These are phyloP conservation scores for Orthonychiurus folsomi DNA, from an alignment of 2,888 invertebrate genomes.

Conservation along the genomic window DNA sequence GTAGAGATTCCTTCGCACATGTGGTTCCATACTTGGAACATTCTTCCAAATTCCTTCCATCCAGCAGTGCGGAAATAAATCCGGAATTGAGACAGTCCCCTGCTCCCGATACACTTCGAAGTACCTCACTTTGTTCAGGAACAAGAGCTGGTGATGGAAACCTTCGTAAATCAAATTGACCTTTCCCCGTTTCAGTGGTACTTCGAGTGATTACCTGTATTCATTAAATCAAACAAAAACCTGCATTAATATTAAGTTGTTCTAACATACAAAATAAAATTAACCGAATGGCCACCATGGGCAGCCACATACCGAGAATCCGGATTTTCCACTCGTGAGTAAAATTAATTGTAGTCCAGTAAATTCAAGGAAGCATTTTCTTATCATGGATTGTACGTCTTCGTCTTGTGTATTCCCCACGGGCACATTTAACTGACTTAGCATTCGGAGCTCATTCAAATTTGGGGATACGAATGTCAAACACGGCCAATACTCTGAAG, in stretches of 20 bases:
- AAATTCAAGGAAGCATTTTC: conserved; percentile 26
- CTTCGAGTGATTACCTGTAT: no score
- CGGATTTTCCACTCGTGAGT: conserved; percentile 34
- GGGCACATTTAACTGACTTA: conserved; percentile 3
- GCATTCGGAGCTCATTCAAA: conserved; percentile 45
- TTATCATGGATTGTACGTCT: not conserved
- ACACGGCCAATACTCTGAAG: conserved; percentile 43
- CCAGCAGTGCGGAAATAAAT: conserved; percentile 56
- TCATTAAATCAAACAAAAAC: no score
- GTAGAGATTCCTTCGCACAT: conserved; percentile 55
- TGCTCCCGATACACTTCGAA: conserved; percentile 71
- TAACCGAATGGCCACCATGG: no score
- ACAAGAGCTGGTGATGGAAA: conserved; percentile 40
- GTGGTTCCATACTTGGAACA: conserved; percentile 56
- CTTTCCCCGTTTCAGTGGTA: no score
- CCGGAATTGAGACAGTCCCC: conserved; percentile 62
- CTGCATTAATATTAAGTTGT: no score
- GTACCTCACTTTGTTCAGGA: conserved; percentile 12
- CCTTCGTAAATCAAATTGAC: not conserved
- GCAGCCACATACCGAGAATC: conserved; percentile 31
- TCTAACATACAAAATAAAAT: no score
- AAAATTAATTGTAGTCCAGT: conserved; percentile 30
- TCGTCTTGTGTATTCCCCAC: not conserved
- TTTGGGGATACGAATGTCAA: conserved; percentile 69
- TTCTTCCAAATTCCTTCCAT: conserved; percentile 50